These are phyloP conservation scores for Nudaria mundana DNA, from an alignment of 2,888 invertebrate species.

Conservation along the genomic window DNA sequence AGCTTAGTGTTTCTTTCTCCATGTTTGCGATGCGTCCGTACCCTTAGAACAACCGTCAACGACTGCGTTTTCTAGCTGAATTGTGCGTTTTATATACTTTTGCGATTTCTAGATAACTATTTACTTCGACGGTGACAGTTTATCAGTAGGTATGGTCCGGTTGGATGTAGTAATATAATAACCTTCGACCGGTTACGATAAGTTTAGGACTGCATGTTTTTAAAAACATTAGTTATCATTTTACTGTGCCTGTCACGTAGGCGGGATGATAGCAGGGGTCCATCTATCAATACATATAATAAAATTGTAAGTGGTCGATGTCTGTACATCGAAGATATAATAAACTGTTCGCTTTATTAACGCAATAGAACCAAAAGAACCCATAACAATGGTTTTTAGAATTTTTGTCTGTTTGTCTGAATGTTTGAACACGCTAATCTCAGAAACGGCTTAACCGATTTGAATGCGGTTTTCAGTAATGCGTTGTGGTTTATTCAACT, in stretches of 20 bases:
- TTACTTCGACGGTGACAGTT: conserved; percentile 33
- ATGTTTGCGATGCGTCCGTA: conserved; percentile 40
- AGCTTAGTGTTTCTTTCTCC: conserved; percentile 71
- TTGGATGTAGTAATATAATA: conserved; percentile 31
- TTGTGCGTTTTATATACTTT: conserved; percentile 54
- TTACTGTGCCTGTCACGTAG: conserved; percentile 4
- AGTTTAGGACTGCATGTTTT: conserved; percentile 41
- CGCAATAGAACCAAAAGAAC: too few species aligned
- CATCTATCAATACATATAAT: background rate
- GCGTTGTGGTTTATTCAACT: too few species aligned
- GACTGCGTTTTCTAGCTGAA: conserved; percentile 40
- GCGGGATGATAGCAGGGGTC: background rate
- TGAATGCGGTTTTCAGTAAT: too few species aligned
- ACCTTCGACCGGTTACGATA: conserved; percentile 66
- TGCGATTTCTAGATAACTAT: conserved; percentile 28
- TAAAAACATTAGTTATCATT: conserved; percentile 61
- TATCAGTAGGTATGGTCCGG: conserved; percentile 59
- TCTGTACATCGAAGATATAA: too few species aligned
- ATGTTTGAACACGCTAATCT: too few species aligned
- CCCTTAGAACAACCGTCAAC: conserved; percentile 25
- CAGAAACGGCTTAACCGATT: too few species aligned
- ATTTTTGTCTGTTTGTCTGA: too few species aligned
- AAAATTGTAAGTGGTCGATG: too few species aligned
- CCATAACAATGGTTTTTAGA: too few species aligned
- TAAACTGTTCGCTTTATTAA: too few species aligned